Evolutionary conservation across 1,140 invertebrate genomes (phyloP), one percentile per base, ranked within the genome.

Genomic region (Musca vetustissima): DNA sequence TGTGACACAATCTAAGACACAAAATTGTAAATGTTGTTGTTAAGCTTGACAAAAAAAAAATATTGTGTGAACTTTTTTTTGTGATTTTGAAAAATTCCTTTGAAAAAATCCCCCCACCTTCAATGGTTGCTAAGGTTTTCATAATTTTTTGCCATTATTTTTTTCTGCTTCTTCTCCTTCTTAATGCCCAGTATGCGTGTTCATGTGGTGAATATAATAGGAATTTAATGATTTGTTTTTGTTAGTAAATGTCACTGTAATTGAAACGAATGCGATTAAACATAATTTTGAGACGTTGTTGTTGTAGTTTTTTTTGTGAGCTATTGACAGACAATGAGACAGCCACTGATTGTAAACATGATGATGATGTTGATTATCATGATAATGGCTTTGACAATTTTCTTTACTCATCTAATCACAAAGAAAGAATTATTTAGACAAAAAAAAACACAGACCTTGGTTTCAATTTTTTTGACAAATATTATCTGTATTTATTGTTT

Each of bases 221-320:
- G 14, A 67, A 53, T 36, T 67, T 55, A 67, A 49, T 52, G 48
- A 50, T 32, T 67, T 67, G 43, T 67, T 47, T 28, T 66, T 66
- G 53, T 66, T 61, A 61, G 57, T 43, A 43, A 43, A 61, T 61
- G 57, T 61, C 57, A 61, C 28, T 66, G 69, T 70, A 66, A 66
- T 66, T 66, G 69, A 70, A 70, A 66, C 69, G 69, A 66, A 66
- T 70, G 64, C 64, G 69, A 70, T 70, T 70, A 70, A 61, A 66
- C 69, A 70, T 66, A 70, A 70, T 70, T 70, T 64, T 25, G n/a
- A 49, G 57, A 19, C 36, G 57, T 61, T 61, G n/a, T n/a, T n/a
- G n/a, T n/a, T n/a, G n/a, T n/a, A n/a, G n/a, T n/a, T n/a, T n/a
- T n/a, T n/a, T n/a, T n/a, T n/a, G 13, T 55, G 28, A 32, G 28